These are phyloP conservation scores for Cebus imitator DNA, from an alignment of 2,113 vertebrate genomes.

Conservation along the genomic window DNA sequence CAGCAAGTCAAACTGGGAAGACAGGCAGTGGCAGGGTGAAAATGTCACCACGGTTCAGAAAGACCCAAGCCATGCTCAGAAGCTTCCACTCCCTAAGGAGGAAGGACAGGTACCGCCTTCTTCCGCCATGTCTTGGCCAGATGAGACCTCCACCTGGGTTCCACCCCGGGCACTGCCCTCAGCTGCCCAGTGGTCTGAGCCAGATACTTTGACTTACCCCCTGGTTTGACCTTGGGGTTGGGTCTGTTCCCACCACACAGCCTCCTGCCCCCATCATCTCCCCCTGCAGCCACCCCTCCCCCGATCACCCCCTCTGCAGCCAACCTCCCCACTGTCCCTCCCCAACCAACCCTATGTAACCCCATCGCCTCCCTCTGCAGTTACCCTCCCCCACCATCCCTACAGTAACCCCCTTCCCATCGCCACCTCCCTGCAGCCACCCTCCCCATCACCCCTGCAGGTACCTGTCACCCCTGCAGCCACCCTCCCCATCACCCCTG, in stretches of 20 bases:
- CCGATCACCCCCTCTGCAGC: neutral
- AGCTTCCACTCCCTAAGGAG: neutral
- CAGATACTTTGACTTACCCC: neutral
- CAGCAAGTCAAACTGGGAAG: conserved; percentile 94
- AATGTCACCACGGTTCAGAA: rapidly evolving
- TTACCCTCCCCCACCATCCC: too few species aligned
- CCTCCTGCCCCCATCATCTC: neutral
- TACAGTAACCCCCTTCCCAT: too few species aligned
- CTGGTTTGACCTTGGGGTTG: neutral
- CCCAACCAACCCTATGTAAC: neutral
- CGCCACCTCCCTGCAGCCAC: too few species aligned
- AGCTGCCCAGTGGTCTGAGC: neutral
- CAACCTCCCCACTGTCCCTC: too few species aligned
- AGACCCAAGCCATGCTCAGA: rapidly evolving
- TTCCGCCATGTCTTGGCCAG: rapidly evolving
- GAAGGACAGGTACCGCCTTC: rapidly evolving
- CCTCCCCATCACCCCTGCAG: neutral
- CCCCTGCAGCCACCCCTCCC: neutral
- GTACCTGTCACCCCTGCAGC: too few species aligned
- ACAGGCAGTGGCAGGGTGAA: rapidly evolving
- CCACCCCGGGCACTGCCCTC: too few species aligned
- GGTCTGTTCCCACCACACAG: neutral
- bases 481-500: too few species aligned
- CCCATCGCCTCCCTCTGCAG: neutral
- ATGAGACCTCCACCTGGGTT: rapidly evolving